Evolutionary conservation across 2,797 vertebrate genomes (phyloP), one percentile per base, ranked within the genome.

Genomic region (Macroramphosus scolopax): DNA sequence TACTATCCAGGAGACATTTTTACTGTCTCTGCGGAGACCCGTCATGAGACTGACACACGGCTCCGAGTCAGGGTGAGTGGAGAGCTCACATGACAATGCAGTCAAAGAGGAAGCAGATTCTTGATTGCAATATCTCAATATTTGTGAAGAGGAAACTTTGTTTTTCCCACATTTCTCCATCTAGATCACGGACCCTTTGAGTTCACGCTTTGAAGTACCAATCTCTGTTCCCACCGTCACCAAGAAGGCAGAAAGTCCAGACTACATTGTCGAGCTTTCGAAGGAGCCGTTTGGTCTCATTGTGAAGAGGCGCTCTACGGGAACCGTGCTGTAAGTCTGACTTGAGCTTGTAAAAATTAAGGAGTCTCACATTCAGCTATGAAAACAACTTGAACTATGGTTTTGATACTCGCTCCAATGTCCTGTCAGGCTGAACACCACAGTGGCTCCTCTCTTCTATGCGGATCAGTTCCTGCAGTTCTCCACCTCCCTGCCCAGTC

Each of bases 391-490:
- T 24, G 1, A 15, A 2, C 1, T 29, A 1, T 16, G 2, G n/a
- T 6, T 18, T 20, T 18, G 32, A 37, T 3, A 2, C 13, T 20
- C 4, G 24, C 5, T 34, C 6, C 11, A 2, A 5, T 63, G 42
- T 40, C 36, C 13, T 7, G 1, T 37, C 25, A 92, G 91, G 41
- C 37, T 95, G 63, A 94, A 95, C 83, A 93, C 93, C 2, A 92
- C 90, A 0, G 87, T 92, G 69, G 92, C 93, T 28, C 94, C 94
- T 2, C 84, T 95, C 63, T 90, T 95, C 85, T 95, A 91, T 0
- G 85, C 92, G 1, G 91, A 95, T 68, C 94, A 95, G 86, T 95
- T 95, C 75, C 90, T 95, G 34, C 94, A 95, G 86, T 72, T 95
- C 33, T 92, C 93, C 47, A 92, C 92, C 3, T 53, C 68, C 0